A percentile compares a stretch with the other conserved stretches of the same genome.
phyloP scores from a whole-genome alignment of 23 tunicate genomes.

The Trididemnum miniatum region DNA sequence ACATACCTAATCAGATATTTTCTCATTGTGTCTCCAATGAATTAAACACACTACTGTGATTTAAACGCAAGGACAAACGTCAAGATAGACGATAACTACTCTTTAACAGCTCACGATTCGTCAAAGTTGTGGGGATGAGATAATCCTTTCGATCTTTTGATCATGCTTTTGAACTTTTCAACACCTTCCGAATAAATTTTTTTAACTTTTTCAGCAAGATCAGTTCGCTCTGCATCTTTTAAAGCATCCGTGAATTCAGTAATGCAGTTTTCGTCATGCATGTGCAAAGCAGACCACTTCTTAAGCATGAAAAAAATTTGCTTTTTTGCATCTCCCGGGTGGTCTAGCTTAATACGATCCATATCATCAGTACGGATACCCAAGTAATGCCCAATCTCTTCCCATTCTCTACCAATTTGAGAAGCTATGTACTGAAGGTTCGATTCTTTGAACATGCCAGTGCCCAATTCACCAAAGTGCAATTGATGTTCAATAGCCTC shows the following conservation, averaged over 20 bases:
- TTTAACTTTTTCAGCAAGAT: constrained; percentile 50
- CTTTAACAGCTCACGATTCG: too few relatives aligned
- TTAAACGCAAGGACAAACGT: too few relatives aligned
- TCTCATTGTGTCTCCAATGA: too few relatives aligned
- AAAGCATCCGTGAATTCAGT: constrained; percentile 56
- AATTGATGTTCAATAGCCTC: constrained; percentile 23
- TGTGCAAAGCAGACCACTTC: constrained; percentile 61
- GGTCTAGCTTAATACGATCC: constrained; percentile 60
- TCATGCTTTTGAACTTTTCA: constrained; percentile 41
- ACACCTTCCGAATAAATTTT: constrained; percentile 46
- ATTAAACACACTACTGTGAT: too few relatives aligned
- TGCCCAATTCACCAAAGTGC: constrained; percentile 59
- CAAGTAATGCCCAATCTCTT: constrained; percentile 53
- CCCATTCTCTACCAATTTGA: constrained; percentile 74
- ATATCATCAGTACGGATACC: constrained; percentile 41
- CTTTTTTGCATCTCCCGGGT: constrained; percentile 46
- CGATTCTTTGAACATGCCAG: constrained; percentile 79
- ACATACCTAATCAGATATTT: too few relatives aligned
- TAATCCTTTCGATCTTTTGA: constrained; percentile 1
- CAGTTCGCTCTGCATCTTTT: constrained; percentile 54
- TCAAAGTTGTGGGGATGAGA: neutral
- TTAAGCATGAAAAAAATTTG: constrained; percentile 73
- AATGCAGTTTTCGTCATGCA: constrained; percentile 66
- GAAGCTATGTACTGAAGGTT: constrained; percentile 52
- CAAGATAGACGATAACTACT: too few relatives aligned